Evolutionary conservation across 2,888 invertebrate genomes (phyloP).

Genomic region (Myopa testacea): DNA sequence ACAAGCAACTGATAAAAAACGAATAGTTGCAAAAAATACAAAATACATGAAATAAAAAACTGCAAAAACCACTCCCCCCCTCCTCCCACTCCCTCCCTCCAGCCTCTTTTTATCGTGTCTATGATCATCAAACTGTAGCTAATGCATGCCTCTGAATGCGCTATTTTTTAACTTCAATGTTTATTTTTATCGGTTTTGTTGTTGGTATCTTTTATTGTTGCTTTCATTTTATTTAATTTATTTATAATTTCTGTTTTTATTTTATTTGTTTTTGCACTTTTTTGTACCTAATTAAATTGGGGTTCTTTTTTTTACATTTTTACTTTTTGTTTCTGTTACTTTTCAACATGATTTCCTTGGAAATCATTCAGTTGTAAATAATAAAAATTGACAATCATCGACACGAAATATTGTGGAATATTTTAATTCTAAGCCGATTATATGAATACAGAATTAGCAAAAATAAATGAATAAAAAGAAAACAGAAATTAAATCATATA

Average conservation of each 20-base stretch:
- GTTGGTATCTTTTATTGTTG: no score
- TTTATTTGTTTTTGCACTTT: not conserved
- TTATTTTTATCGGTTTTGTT: no score
- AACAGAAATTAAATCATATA: no score
- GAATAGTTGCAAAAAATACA: not conserved
- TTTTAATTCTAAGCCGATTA: not conserved
- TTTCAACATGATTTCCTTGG: no score
- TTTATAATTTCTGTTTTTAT: not conserved
- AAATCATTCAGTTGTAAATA: conserved; percentile 4
- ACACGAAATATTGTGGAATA: not conserved
- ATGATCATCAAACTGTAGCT: not conserved
- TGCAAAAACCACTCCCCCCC: not conserved
- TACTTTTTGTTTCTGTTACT: not conserved
- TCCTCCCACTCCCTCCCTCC: not conserved
- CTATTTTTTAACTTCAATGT: no score
- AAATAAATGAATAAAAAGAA: not conserved
- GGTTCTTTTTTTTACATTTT: not conserved
- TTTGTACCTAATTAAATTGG: not conserved
- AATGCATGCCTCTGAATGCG: not conserved
- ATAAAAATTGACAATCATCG: conserved; percentile 1
- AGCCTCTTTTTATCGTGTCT: not conserved
- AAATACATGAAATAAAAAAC: not conserved
- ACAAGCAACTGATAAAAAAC: not conserved
- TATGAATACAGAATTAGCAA: not conserved
- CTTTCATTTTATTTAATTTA: no score